phyloP scores from a whole-genome alignment of 2,113 vertebrate species.

The Fulica atra region DNA sequence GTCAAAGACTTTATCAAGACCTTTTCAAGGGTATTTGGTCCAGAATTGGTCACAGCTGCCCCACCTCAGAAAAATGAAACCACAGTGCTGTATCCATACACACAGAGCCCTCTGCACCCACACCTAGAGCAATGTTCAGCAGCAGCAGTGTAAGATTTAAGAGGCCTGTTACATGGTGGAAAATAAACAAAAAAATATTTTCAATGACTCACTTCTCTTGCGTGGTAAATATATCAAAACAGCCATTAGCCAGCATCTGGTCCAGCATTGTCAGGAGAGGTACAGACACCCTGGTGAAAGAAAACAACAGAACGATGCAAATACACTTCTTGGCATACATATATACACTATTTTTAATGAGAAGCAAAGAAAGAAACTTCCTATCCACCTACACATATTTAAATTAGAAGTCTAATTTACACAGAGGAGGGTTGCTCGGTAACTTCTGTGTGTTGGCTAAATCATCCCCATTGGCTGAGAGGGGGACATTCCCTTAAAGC shows the following conservation, averaged over 20 bases:
- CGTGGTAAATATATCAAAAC: slow-evolving; percentile 84
- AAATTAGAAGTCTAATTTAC: not conserved
- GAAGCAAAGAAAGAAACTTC: not conserved
- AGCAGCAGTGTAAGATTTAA: not conserved
- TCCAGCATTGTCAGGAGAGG: slow-evolving; percentile 91
- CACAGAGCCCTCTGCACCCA: not conserved
- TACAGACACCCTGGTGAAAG: slow-evolving; percentile 83
- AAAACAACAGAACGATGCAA: not conserved
- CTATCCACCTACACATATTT: not conserved
- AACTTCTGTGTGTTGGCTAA: not conserved
- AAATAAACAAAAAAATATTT: not conserved
- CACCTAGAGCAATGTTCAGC: not conserved
- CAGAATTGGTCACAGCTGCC: not conserved
- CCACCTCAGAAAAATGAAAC: not conserved
- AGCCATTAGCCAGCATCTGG: slow-evolving; percentile 87
- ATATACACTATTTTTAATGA: not conserved
- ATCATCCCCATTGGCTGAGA: not conserved
- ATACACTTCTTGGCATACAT: not conserved
- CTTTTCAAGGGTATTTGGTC: not conserved
- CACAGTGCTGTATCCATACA: not conserved
- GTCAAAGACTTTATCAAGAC: not conserved
- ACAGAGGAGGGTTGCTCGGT: not conserved
- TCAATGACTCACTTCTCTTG: slow-evolving; percentile 82
- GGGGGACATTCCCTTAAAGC: not conserved
- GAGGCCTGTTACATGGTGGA: not conserved